Evolutionary conservation across 2,888 invertebrate species (phyloP), one percentile per base, ranked within the genome.

Genomic region (Drosophila niveifrons): DNA sequence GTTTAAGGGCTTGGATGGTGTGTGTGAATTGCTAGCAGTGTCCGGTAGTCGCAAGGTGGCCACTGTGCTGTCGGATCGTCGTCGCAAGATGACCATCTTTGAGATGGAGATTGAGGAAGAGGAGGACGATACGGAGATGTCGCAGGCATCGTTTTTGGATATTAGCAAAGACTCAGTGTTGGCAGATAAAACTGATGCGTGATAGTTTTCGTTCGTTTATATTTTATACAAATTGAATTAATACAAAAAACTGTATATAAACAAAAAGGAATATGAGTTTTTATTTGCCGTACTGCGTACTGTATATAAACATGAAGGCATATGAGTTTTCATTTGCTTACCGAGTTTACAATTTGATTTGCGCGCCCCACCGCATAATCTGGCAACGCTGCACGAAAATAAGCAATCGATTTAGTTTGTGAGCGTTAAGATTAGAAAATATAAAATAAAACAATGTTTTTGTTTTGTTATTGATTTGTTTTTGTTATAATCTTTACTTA

Each of bases 101-200:
- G 97, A 98, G 92, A 98, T 98, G 95, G 98, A 98, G 93, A 96
- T 96, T 0, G 98, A 98, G 90, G 98, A 97, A 23, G 96, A 96
- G 63, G 98, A 98, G 72, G 98, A 97, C 61, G 96, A 96, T 59
- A 96, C 96, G 39, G 94, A 93, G 80, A 94, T 91, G 84, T 91
- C 92, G 2, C 90, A 92, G 61, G 90, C 91, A 52, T 91, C 91
- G 8, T 85, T 91, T 34, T 53, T 92, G 13, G 92, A 92, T 18
- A 91, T 90, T 11, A 92, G 92, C 78, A 92, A 92, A 58, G 92
- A 92, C 29, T 92, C 92, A 1, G 82, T 80, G 7, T 64, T 82
- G 36, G 79, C 77, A 15, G 66, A 77, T 3, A 74, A 74, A 13
- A 6, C 17, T 0, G 73, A 77, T 0, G 6, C 51, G 39, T 72